Conservation (phyloP, 2,797 vertebrate species). For the Bradypodion ventrale region DNA sequence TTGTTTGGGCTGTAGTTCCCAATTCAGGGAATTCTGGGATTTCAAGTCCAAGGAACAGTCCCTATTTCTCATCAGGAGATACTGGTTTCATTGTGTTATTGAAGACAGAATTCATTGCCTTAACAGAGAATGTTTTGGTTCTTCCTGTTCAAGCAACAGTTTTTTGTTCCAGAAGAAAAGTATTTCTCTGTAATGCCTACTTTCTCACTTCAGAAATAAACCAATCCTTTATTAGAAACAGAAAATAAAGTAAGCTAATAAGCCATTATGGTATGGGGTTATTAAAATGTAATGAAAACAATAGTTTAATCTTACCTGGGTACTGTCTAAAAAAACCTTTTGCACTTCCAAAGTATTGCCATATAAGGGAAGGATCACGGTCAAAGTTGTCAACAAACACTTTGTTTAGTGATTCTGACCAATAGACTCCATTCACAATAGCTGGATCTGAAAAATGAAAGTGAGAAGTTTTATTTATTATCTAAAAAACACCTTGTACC, state of each 20-base stretch:
- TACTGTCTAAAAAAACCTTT: constrained; percentile 98
- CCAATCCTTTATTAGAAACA: background rate
- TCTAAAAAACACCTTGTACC: background rate
- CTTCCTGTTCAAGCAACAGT: constrained; percentile 3
- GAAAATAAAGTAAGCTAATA: background rate
- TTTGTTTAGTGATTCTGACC: constrained; percentile 95
- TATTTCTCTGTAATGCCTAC: background rate
- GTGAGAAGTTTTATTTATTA: background rate
- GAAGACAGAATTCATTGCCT: background rate
- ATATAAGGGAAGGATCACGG: constrained; percentile 92
- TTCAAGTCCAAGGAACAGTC: no score
- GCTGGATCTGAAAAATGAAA: constrained; percentile 82
- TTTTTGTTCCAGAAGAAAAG: background rate
- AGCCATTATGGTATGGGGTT: background rate
- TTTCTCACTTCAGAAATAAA: background rate
- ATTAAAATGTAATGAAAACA: background rate
- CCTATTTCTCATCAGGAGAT: background rate
- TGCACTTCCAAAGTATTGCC: constrained; percentile 94
- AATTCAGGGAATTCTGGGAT: no score
- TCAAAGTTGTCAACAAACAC: constrained; percentile 96
- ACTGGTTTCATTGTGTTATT: background rate
- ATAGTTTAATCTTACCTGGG: constrained; percentile 81
- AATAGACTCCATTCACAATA: constrained; percentile 93
- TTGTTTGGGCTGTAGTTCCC: no score
- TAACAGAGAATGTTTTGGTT: background rate